These are phyloP conservation scores for Sandelia bainsii DNA, from an alignment of 2,797 vertebrate species.

Conservation along the genomic window DNA sequence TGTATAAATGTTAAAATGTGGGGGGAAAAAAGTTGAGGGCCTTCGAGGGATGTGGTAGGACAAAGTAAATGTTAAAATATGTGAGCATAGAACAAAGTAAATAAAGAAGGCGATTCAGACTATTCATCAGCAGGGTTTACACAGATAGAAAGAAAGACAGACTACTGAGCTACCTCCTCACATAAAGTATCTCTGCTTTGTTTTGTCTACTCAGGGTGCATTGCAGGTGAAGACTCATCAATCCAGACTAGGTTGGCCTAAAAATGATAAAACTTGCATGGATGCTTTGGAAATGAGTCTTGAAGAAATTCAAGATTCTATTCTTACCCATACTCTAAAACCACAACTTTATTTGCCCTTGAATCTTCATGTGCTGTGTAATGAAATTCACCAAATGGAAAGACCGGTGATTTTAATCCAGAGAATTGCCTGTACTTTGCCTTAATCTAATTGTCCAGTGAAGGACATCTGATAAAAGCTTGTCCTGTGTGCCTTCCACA, in stretches of 20 bases:
- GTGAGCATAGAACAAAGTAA: constrained; percentile 9
- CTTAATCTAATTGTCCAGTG: constrained; percentile 52
- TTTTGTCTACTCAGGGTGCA: constrained; percentile 17
- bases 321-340: constrained; percentile 2
- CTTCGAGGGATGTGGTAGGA: not conserved
- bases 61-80: not conserved
- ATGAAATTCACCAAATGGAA: constrained; percentile 57
- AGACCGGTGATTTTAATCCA: constrained; percentile 54
- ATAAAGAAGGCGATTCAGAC: constrained; percentile 8
- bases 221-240: not conserved
- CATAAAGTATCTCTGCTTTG: not conserved
- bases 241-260: not conserved
- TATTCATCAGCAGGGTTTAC: constrained; percentile 26
- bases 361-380: constrained; percentile 29
- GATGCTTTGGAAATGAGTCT: constrained; percentile 17
- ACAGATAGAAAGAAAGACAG: constrained; percentile 19
- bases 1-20: constrained; percentile 38
- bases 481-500: constrained; percentile 17
- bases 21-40: constrained; percentile 17
- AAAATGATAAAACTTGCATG: not conserved
- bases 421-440: constrained; percentile 64
- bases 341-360: constrained; percentile 15
- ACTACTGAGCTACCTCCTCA: not conserved
- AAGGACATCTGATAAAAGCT: constrained; percentile 58
- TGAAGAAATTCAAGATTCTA: not conserved